Conservation (phyloP, 2,113 vertebrate species). For the Ageneiosus marmoratus region DNA sequence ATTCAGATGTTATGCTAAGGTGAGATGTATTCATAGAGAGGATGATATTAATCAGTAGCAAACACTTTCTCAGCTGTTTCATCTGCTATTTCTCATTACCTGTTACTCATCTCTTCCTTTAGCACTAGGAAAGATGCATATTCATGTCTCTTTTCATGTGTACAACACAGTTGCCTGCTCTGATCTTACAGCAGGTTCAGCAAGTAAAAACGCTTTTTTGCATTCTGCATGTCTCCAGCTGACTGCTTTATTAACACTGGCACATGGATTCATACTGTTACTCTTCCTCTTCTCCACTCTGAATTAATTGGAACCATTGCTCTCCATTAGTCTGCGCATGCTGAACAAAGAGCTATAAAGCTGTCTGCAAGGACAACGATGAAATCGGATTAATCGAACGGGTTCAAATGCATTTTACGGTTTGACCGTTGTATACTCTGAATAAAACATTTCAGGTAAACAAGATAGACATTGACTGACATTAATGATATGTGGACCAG, state of each 20-base stretch:
- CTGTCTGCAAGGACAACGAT: slow-evolving; percentile 19
- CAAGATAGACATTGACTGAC: slow-evolving; percentile 7
- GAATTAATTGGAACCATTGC: slow-evolving; percentile 45
- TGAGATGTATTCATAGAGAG: slow-evolving; percentile 5
- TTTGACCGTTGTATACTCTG: background rate
- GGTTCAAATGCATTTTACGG: background rate
- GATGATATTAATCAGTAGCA: slow-evolving; percentile 25
- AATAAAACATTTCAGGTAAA: background rate
- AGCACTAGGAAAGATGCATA: slow-evolving; percentile 1
- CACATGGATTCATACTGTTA: slow-evolving; percentile 40
- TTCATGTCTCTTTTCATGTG: slow-evolving; percentile 42
- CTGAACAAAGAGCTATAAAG: slow-evolving; percentile 24
- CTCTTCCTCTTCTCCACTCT: slow-evolving; percentile 22
- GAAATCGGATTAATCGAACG: background rate
- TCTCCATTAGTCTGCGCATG: slow-evolving; percentile 34
- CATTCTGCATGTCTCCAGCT: slow-evolving; percentile 28
- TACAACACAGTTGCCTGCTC: slow-evolving; percentile 34
- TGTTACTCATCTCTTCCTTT: slow-evolving; percentile 19
- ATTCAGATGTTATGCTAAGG: slow-evolving; percentile 24
- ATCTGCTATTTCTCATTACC: slow-evolving; percentile 46
- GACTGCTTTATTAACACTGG: slow-evolving; percentile 46
- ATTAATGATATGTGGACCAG: background rate
- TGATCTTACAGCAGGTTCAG: slow-evolving; percentile 1
- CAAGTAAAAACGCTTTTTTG: slow-evolving; percentile 30
- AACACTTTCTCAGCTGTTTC: slow-evolving; percentile 24